Percentiles rank a stretch among this genome's conserved stretches.
These are phyloP conservation scores for Shinisaurus crocodilurus DNA, from an alignment of 2,113 vertebrate genomes.

Conservation along the genomic window DNA sequence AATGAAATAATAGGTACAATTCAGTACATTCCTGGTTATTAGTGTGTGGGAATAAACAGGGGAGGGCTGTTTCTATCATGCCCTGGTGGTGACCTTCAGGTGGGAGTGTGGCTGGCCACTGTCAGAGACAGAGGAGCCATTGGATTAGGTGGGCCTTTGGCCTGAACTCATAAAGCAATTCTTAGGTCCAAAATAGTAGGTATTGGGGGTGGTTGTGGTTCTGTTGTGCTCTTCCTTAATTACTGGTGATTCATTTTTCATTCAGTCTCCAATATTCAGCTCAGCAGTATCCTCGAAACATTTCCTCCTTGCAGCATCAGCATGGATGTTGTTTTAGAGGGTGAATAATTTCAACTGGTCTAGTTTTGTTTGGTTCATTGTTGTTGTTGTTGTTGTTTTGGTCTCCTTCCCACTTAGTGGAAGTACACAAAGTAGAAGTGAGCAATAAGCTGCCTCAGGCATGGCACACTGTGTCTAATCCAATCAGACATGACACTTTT, in stretches of 20 bases:
- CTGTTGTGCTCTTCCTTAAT: background rate
- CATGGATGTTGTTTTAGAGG: background rate
- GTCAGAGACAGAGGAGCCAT: background rate
- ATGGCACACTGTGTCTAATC: background rate
- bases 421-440: background rate
- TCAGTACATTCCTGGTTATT: too few species aligned
- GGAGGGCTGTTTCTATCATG: background rate
- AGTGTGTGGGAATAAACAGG: background rate
- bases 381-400: background rate
- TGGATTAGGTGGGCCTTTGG: background rate
- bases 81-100: background rate
- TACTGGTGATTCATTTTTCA: background rate
- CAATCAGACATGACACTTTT: background rate
- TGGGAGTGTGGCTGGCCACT: background rate
- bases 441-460: background rate
- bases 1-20: too few species aligned
- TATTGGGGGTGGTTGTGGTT: too few species aligned
- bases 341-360: background rate
- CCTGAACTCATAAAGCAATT: background rate
- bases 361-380: too few species aligned
- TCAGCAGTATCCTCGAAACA: background rate
- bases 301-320: background rate
- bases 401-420: background rate
- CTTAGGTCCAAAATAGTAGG: background rate
- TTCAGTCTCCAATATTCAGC: background rate